Conservation (phyloP, 2,113 vertebrate species). For the Cavia porcellus region DNA sequence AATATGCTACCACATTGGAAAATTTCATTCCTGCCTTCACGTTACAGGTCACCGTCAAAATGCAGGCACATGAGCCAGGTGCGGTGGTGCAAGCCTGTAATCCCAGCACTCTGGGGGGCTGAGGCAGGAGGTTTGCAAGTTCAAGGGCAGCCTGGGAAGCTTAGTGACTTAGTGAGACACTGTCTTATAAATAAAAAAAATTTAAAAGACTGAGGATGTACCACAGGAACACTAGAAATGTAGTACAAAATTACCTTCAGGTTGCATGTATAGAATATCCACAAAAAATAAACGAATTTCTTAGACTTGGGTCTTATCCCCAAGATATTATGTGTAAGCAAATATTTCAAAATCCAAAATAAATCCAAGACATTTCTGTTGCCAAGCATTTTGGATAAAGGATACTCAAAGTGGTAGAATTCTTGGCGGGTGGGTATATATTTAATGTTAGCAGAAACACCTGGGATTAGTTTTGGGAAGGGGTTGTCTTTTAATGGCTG, state of each 20-base stretch:
- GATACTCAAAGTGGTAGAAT: background rate
- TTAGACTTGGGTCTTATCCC: background rate
- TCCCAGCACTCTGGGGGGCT: background rate
- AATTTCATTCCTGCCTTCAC: background rate
- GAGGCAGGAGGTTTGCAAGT: background rate
- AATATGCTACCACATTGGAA: background rate
- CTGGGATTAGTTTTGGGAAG: too few species aligned
- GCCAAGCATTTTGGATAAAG: background rate
- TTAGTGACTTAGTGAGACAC: background rate
- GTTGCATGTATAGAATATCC: background rate
- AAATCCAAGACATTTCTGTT: background rate
- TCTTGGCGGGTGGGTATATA: background rate
- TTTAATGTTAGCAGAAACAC: background rate
- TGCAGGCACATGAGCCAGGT: background rate
- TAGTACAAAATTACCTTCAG: background rate
- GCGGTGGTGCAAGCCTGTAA: background rate
- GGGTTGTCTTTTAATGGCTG: background rate
- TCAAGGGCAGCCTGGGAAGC: background rate
- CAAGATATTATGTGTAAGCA: background rate
- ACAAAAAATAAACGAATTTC: background rate
- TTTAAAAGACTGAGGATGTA: background rate
- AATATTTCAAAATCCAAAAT: slow-evolving; percentile 4
- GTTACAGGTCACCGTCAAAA: background rate
- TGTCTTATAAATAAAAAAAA: background rate
- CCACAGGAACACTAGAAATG: background rate